Conservation (phyloP, 1,140 invertebrate species). For the Agraylea sexmaculata region DNA sequence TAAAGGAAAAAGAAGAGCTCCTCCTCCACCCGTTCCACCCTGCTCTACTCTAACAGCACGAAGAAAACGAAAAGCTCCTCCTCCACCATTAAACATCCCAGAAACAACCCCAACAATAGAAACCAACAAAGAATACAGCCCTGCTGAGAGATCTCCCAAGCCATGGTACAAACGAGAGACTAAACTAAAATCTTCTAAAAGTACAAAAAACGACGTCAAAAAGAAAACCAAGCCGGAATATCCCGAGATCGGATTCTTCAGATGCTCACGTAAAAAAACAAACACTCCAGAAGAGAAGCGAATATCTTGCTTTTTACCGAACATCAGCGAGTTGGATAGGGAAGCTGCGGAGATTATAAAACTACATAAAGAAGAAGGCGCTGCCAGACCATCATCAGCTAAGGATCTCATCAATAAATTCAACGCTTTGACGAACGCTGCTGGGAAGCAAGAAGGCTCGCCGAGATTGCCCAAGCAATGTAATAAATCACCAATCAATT, state of each 20-base stretch:
- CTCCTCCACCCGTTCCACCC: conserved; percentile 44
- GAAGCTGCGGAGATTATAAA: conserved; percentile 65
- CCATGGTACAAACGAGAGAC: conserved; percentile 52
- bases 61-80: conserved; percentile 48
- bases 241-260: conserved; percentile 24
- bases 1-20: conserved; percentile 61
- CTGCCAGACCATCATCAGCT: conserved; percentile 16
- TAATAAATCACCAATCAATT: too few species aligned
- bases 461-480: too few species aligned
- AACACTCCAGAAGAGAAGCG: conserved; percentile 16
- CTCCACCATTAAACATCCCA: conserved; percentile 35
- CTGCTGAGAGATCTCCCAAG: conserved; percentile 35
- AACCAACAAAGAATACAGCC: background rate
- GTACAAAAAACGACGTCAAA: conserved; percentile 21
- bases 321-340: conserved; percentile 67
- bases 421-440: conserved; percentile 14
- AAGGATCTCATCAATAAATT: conserved; percentile 20
- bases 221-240: conserved; percentile 20
- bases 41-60: conserved; percentile 31
- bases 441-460: background rate
- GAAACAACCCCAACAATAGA: conserved; percentile 13
- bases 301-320: conserved; percentile 46
- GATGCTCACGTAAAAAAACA: conserved; percentile 26
- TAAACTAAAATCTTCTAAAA: conserved; percentile 24
- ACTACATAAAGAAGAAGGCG: conserved; percentile 15